Conservation (phyloP, 2,113 vertebrate species). For the Pteropus alecto region DNA sequence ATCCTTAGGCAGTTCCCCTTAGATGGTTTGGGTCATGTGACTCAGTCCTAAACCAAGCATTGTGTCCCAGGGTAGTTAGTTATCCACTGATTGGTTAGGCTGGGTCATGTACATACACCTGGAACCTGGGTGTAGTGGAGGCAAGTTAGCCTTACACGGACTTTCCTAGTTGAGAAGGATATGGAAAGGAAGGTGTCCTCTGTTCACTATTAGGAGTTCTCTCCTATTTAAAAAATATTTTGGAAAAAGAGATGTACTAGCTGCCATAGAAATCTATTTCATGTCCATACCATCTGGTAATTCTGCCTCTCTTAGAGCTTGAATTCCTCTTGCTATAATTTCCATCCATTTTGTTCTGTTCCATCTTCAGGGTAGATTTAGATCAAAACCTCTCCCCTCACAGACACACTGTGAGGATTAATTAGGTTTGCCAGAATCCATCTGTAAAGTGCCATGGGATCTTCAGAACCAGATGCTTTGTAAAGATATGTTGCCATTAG, state of each 20-base stretch:
- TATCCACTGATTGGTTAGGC: neutral
- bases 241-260: neutral
- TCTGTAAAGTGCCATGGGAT: conserved; percentile 61
- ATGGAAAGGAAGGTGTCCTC: neutral
- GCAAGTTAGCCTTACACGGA: neutral
- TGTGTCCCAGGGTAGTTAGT: neutral
- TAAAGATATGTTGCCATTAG: conserved; percentile 39
- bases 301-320: conserved; percentile 14
- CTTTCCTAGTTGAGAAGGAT: neutral
- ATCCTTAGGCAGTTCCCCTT: neutral
- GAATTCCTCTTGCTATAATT: conserved; percentile 33
- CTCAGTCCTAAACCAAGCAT: neutral
- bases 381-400: conserved; percentile 53
- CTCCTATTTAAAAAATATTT: conserved; percentile 25
- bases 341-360: conserved; percentile 14
- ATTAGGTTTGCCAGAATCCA: conserved; percentile 65
- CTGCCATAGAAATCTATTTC: conserved; percentile 22
- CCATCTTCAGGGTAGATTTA: conserved; percentile 48
- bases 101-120: neutral
- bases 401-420: conserved; percentile 64
- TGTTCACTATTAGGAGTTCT: neutral
- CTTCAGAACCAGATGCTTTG: conserved; percentile 60
- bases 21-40: neutral
- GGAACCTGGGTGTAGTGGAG: neutral
- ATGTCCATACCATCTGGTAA: neutral